Evolutionary conservation across 2,888 invertebrate species (phyloP).

Genomic region (Stenotaenia linearis): DNA sequence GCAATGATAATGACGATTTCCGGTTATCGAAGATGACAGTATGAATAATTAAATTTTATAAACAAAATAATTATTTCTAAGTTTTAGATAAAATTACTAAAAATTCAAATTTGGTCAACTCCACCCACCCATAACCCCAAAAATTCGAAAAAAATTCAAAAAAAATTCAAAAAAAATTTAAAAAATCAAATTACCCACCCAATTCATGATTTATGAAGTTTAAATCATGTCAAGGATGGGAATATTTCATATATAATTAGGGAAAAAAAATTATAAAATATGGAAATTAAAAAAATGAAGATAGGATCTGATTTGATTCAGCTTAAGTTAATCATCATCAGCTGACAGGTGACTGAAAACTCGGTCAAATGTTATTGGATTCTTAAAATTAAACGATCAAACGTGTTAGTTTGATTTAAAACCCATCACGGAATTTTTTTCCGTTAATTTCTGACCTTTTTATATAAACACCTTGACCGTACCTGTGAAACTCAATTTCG

Average conservation of each 20-base stretch:
- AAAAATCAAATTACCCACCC: too few species aligned
- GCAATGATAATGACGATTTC: not conserved
- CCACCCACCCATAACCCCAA: not conserved
- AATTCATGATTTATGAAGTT: not conserved
- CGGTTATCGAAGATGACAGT: not conserved
- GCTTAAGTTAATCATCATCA: not conserved
- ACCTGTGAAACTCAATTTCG: not conserved
- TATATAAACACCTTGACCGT: not conserved
- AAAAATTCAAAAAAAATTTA: too few species aligned
- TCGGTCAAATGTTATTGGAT: not conserved
- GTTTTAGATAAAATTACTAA: too few species aligned
- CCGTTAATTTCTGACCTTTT: not conserved
- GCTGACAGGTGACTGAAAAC: not conserved
- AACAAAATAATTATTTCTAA: not conserved
- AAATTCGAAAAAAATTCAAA: too few species aligned
- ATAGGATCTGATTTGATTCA: not conserved
- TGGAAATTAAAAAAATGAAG: not conserved
- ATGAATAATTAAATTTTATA: not conserved
- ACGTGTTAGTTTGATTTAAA: not conserved
- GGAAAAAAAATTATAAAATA: not conserved
- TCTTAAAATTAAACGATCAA: not conserved
- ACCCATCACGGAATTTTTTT: not conserved
- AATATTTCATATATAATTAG: not conserved
- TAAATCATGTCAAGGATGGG: not conserved
- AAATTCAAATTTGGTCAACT: not conserved